phyloP scores from a whole-genome alignment of 2,113 vertebrate species.

The Passer montanus region DNA sequence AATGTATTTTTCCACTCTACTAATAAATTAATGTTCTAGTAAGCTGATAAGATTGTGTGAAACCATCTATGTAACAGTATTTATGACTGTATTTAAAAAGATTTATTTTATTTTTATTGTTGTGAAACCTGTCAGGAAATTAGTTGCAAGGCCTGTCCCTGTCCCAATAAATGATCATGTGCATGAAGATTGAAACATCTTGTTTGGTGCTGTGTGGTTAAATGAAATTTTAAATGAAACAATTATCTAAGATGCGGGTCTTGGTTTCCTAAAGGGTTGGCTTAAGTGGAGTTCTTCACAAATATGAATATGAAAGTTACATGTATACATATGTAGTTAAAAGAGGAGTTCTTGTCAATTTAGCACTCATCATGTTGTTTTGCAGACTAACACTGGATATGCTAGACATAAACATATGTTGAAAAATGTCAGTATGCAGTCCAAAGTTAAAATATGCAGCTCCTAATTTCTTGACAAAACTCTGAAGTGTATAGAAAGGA shows the following conservation, averaged over 20 bases:
- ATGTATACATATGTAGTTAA: background rate
- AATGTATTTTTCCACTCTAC: background rate
- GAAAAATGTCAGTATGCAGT: slow-evolving; percentile 4
- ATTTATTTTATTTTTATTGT: background rate
- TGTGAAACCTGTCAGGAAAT: background rate
- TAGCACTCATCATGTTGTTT: background rate
- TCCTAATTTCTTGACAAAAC: slow-evolving; percentile 15
- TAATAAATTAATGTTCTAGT: background rate
- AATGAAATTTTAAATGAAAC: background rate
- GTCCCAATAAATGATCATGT: background rate
- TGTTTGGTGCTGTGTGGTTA: background rate
- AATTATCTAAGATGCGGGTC: background rate
- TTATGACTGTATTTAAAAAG: background rate
- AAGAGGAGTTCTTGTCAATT: background rate
- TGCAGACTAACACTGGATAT: slow-evolving; percentile 1
- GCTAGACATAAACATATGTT: slow-evolving; percentile 62
- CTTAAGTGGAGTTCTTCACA: background rate
- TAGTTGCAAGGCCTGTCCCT: background rate
- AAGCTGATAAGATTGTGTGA: background rate
- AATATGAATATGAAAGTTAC: background rate
- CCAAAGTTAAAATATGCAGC: slow-evolving; percentile 24
- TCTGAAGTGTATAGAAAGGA: background rate
- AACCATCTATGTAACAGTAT: background rate
- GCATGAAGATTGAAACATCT: background rate
- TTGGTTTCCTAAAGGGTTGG: background rate